A percentile compares a stretch with the other conserved stretches of the same genome.
These are phyloP conservation scores for Apodemia duryi DNA, from an alignment of 2,888 invertebrate genomes.

Conservation along the genomic window DNA sequence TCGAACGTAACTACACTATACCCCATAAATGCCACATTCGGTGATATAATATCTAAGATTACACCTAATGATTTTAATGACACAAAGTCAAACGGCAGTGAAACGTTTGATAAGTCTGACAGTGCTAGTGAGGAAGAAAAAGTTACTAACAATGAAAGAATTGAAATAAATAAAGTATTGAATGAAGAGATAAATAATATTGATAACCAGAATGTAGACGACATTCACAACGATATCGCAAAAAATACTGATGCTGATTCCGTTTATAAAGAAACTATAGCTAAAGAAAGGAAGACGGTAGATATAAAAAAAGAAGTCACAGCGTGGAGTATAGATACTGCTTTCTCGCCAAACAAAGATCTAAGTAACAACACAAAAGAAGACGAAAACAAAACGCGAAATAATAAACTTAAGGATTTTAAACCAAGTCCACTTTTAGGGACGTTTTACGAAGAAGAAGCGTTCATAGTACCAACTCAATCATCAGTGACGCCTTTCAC, in stretches of 20 bases:
- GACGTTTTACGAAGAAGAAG: slow-evolving; percentile 62
- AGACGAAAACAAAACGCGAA: slow-evolving; percentile 31
- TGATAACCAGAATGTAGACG: slow-evolving; percentile 16
- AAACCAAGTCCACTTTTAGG: slow-evolving; percentile 75
- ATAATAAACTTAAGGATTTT: slow-evolving; percentile 52
- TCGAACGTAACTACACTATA: slow-evolving; percentile 55
- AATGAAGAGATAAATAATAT: not conserved
- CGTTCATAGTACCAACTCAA: slow-evolving; percentile 42
- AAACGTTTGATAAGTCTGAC: not conserved
- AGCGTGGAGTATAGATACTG: slow-evolving; percentile 52
- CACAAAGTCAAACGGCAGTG: not conserved
- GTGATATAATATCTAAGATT: slow-evolving; percentile 16
- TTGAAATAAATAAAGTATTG: slow-evolving; percentile 5
- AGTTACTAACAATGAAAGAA: not conserved
- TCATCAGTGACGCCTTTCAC: slow-evolving; percentile 35
- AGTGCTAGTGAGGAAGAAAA: not conserved
- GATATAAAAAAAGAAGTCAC: slow-evolving; percentile 30
- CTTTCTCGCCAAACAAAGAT: slow-evolving; percentile 34
- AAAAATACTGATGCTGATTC: slow-evolving; percentile 4
- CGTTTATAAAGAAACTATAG: not conserved
- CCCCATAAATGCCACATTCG: slow-evolving; percentile 41
- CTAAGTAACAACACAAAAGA: slow-evolving; percentile 33
- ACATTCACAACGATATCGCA: slow-evolving; percentile 20
- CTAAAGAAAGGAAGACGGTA: not conserved
- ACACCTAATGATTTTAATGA: slow-evolving; percentile 23